These are phyloP conservation scores for Oceanodroma leucorhoa DNA, from an alignment of 2,797 vertebrate genomes.

Conservation along the genomic window DNA sequence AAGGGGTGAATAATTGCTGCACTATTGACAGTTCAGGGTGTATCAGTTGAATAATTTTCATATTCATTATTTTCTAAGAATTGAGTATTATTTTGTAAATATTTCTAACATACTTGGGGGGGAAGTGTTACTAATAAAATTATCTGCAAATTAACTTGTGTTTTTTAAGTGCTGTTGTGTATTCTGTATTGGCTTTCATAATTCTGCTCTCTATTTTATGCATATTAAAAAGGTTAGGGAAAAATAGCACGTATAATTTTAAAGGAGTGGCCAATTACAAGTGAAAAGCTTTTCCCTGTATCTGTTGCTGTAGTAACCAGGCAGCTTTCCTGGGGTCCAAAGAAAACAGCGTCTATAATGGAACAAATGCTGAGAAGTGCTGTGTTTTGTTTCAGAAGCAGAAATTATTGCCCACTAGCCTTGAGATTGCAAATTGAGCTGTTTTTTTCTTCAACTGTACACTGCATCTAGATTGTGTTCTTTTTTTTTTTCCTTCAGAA, in stretches of 20 bases:
- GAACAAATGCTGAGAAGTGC: slow-evolving; percentile 13
- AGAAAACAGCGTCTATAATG: not conserved
- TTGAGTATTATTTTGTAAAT: slow-evolving; percentile 15
- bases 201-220: slow-evolving; percentile 21
- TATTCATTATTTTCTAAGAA: not conserved
- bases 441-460: not conserved
- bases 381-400: slow-evolving; percentile 25
- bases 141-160: not conserved
- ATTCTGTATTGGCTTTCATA: not conserved
- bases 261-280: slow-evolving; percentile 58
- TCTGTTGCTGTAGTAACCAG: slow-evolving; percentile 71
- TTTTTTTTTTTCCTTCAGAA: not conserved
- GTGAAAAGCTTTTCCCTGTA: slow-evolving; percentile 54
- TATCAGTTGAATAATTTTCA: not conserved
- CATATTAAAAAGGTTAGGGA: slow-evolving; percentile 15
- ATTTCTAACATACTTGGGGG: not conserved
- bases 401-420: not conserved
- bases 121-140: not conserved
- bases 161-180: not conserved
- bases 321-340: slow-evolving; percentile 54
- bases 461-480: not conserved
- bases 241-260: slow-evolving; percentile 51
- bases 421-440: not conserved
- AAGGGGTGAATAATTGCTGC: not conserved
- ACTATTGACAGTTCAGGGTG: not conserved